Evolutionary conservation across 2,113 vertebrate genomes (phyloP).

Genomic region (Bombycilla garrulus): DNA sequence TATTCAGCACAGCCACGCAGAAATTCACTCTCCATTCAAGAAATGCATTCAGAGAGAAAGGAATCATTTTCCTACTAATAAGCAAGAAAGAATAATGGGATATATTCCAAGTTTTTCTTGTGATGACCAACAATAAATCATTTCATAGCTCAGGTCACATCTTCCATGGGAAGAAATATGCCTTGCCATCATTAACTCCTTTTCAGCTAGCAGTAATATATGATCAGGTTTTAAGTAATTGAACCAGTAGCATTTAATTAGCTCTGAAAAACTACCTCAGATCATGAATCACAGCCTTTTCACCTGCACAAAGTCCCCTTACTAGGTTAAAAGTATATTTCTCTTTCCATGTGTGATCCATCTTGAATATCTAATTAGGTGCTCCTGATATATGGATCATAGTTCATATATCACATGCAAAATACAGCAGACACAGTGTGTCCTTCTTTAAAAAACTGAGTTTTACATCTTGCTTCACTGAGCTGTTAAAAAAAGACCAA

Average conservation of each 20-base stretch:
- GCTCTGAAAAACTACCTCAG: slow-evolving; percentile 36
- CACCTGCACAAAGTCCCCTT: slow-evolving; percentile 11
- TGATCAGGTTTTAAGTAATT: slow-evolving; percentile 60
- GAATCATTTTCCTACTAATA: background rate
- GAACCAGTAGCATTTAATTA: slow-evolving; percentile 66
- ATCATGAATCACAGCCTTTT: slow-evolving; percentile 55
- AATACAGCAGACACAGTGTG: background rate
- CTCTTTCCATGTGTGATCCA: slow-evolving; percentile 42
- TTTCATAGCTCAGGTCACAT: slow-evolving; percentile 12
- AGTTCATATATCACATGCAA: background rate
- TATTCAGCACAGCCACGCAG: background rate
- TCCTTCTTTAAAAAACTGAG: background rate
- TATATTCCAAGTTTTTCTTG: slow-evolving; percentile 34
- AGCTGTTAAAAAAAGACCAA: background rate
- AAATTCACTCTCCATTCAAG: background rate
- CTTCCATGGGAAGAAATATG: slow-evolving; percentile 24
- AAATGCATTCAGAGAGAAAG: background rate
- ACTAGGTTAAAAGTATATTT: slow-evolving; percentile 37
- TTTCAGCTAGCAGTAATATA: slow-evolving; percentile 39
- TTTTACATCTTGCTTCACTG: background rate
- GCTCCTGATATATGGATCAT: background rate
- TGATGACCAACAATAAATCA: slow-evolving; percentile 58
- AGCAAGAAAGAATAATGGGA: slow-evolving; percentile 37
- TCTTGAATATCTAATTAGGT: slow-evolving; percentile 46
- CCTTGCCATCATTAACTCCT: slow-evolving; percentile 60